Conservation (phyloP, 2,888 invertebrate genomes). For the Macaria liturata region DNA sequence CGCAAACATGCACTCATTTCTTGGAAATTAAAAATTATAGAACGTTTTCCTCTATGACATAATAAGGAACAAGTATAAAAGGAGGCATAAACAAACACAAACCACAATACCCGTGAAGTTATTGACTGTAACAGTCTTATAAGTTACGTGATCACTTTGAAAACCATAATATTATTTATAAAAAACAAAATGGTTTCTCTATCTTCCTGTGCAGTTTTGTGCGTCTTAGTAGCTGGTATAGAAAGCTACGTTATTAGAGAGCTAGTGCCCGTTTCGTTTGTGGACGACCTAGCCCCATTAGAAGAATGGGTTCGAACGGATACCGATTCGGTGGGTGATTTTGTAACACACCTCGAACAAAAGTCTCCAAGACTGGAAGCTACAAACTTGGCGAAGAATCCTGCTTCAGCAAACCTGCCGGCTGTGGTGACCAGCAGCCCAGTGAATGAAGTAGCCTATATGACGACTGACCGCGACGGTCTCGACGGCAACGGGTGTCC, state of each 20-base stretch:
- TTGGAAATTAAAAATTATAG: too few species aligned
- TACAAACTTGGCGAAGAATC: too few species aligned
- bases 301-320: neutral
- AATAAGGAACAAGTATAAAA: neutral
- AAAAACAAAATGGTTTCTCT: slow-evolving; percentile 14
- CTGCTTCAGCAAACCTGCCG: neutral
- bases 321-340: too few species aligned
- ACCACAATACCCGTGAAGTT: neutral
- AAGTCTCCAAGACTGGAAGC: too few species aligned
- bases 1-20: too few species aligned
- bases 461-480: too few species aligned
- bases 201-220: slow-evolving; percentile 30
- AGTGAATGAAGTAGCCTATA: too few species aligned
- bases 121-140: neutral
- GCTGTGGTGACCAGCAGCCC: neutral
- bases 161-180: neutral
- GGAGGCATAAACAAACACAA: neutral
- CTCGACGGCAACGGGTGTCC: too few species aligned
- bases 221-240: slow-evolving; percentile 15
- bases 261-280: neutral
- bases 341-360: too few species aligned
- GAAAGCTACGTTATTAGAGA: slow-evolving; percentile 8
- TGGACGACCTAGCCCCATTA: slow-evolving; percentile 1
- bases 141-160: neutral
- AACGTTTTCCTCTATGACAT: too few species aligned